phyloP scores from a whole-genome alignment of 2,113 vertebrate species.

The Platycercus adscitus region DNA sequence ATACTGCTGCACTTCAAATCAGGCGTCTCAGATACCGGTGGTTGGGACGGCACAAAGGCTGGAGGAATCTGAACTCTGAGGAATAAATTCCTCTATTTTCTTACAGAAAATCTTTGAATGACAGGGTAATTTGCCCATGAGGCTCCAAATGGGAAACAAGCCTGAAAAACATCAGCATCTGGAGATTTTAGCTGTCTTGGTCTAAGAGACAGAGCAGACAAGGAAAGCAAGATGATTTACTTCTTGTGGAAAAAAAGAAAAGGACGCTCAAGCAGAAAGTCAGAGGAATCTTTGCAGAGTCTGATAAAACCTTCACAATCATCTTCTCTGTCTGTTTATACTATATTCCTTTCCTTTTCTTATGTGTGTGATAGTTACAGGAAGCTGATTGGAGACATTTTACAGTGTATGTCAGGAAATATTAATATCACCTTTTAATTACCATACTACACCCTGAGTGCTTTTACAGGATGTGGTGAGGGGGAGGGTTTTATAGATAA shows the following conservation, averaged over 20 bases:
- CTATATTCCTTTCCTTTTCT: background rate
- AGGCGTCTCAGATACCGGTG: background rate
- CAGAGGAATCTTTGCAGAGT: background rate
- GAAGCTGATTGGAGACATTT: conserved; percentile 7
- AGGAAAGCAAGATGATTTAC: background rate
- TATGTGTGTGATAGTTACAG: background rate
- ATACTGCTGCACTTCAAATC: background rate
- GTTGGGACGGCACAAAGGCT: background rate
- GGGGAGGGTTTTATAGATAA: conserved; percentile 1
- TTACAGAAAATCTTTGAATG: conserved; percentile 14
- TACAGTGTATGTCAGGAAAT: conserved; percentile 18
- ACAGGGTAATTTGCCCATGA: conserved; percentile 18
- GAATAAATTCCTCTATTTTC: conserved; percentile 1
- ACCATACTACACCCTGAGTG: background rate
- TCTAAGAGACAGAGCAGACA: background rate
- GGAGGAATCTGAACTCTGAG: background rate
- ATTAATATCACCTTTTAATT: conserved; percentile 54
- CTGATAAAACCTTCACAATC: background rate
- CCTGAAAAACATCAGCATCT: conserved; percentile 49
- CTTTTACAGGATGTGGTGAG: background rate
- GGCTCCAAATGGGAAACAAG: conserved; percentile 24
- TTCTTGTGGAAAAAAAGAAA: background rate
- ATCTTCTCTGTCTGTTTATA: background rate
- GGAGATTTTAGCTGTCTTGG: conserved; percentile 27
- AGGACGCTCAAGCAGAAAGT: background rate